phyloP scores from a whole-genome alignment of 2,113 vertebrate genomes.

The Hyaena hyaena region DNA sequence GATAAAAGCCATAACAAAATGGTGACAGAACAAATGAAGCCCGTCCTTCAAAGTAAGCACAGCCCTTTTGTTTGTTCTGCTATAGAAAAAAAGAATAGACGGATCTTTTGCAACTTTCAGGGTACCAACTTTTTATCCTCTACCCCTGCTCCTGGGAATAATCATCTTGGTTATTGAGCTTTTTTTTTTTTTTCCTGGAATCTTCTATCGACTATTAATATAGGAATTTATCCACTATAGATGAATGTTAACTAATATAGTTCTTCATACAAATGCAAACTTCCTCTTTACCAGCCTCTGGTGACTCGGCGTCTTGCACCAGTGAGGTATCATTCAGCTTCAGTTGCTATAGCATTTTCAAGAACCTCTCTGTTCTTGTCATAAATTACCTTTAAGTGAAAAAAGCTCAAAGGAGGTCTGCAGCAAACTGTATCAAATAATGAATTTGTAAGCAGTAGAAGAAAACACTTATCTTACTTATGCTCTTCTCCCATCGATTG shows the following conservation, averaged over 20 bases:
- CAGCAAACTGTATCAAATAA: slow-evolving; percentile 91
- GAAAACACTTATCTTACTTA: slow-evolving; percentile 93
- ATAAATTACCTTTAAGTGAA: slow-evolving; percentile 99
- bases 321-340: slow-evolving; percentile 89
- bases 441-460: slow-evolving; percentile 91
- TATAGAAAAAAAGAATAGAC: slow-evolving; percentile 88
- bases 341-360: slow-evolving; percentile 99
- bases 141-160: slow-evolving; percentile 83
- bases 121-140: slow-evolving; percentile 83
- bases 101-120: slow-evolving; percentile 84
- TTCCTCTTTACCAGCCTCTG: slow-evolving; percentile 88
- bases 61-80: slow-evolving; percentile 87
- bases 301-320: slow-evolving; percentile 86
- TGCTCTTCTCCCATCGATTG: slow-evolving; percentile 90
- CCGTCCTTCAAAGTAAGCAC: slow-evolving; percentile 82
- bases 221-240: slow-evolving; percentile 85
- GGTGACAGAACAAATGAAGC: slow-evolving; percentile 83
- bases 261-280: slow-evolving; percentile 90
- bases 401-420: slow-evolving; percentile 93
- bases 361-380: slow-evolving; percentile 98
- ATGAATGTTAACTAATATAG: slow-evolving; percentile 87
- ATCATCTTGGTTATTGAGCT: slow-evolving; percentile 84
- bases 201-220: slow-evolving; percentile 85
- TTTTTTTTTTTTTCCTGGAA: slow-evolving; percentile 74
- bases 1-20: slow-evolving; percentile 85